Conservation (phyloP, 1,140 invertebrate genomes). For the Babylonia areolata region DNA sequence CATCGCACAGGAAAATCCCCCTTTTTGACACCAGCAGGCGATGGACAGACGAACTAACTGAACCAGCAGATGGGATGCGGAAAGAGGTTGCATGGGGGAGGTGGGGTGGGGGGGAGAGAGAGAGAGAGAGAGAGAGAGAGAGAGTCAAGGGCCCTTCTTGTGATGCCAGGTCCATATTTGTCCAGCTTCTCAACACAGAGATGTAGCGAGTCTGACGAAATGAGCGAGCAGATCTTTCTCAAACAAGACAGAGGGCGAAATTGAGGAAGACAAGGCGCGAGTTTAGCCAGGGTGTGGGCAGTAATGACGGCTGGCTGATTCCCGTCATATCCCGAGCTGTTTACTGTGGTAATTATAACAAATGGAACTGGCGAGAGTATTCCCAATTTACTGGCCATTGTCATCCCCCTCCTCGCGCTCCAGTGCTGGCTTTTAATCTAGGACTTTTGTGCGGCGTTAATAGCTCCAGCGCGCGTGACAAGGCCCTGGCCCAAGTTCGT, state of each 20-base stretch:
- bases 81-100: neutral
- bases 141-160: conserved; percentile 18
- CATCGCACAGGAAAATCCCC: too few species aligned
- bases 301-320: conserved; percentile 30
- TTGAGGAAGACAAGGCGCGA: conserved; percentile 26
- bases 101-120: neutral
- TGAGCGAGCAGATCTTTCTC: conserved; percentile 39
- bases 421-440: conserved; percentile 30
- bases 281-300: conserved; percentile 9
- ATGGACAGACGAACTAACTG: too few species aligned
- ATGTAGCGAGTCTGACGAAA: conserved; percentile 12
- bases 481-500: neutral
- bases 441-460: conserved; percentile 36
- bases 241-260: conserved; percentile 38
- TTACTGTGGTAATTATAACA: conserved; percentile 42
- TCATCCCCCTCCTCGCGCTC: neutral
- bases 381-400: conserved; percentile 38
- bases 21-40: too few species aligned
- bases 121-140: neutral
- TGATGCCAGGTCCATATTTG: conserved; percentile 31
- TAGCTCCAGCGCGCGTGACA: conserved; percentile 28
- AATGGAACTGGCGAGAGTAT: conserved; percentile 31
- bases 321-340: conserved; percentile 37
- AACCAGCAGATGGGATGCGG: neutral
- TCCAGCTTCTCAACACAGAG: conserved; percentile 26